Evolutionary conservation across 1,140 invertebrate species (phyloP).

Genomic region (Drosophila bipectinata): DNA sequence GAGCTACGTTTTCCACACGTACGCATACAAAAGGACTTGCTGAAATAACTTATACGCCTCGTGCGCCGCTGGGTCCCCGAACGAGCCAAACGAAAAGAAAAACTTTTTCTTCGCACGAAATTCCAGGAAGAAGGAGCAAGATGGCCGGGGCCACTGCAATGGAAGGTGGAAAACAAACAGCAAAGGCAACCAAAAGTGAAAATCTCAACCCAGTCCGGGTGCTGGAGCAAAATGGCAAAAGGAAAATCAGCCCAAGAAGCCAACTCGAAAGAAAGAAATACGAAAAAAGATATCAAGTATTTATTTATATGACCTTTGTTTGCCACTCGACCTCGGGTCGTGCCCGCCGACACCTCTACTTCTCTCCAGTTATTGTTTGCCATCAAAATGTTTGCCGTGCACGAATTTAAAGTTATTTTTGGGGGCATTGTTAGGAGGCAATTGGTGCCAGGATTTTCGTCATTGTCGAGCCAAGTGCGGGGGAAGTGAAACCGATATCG

Average conservation of each 20-base stretch:
- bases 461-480: neutral
- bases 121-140: neutral
- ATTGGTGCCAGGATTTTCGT: slow-evolving; percentile 7
- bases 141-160: slow-evolving; percentile 7
- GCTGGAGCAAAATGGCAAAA: slow-evolving; percentile 63
- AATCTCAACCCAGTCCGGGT: slow-evolving; percentile 65
- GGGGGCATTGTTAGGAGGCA: slow-evolving; percentile 19
- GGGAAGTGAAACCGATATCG: neutral
- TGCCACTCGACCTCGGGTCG: slow-evolving; percentile 59
- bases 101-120: slow-evolving; percentile 55
- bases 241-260: slow-evolving; percentile 26
- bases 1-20: slow-evolving; percentile 74
- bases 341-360: slow-evolving; percentile 33
- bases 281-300: slow-evolving; percentile 77
- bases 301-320: slow-evolving; percentile 79
- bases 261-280: slow-evolving; percentile 13
- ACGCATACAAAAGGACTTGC: slow-evolving; percentile 80
- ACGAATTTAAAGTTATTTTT: slow-evolving; percentile 52
- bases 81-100: slow-evolving; percentile 48
- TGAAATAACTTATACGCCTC: slow-evolving; percentile 80
- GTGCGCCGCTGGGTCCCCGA: slow-evolving; percentile 53
- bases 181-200: slow-evolving; percentile 66
- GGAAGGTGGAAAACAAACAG: slow-evolving; percentile 47
- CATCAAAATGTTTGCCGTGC: slow-evolving; percentile 54
- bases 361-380: slow-evolving; percentile 47